Base-by-base conservation (phyloP, 92 coral and sea anemone species). In the Siderastrea siderea region DNA sequence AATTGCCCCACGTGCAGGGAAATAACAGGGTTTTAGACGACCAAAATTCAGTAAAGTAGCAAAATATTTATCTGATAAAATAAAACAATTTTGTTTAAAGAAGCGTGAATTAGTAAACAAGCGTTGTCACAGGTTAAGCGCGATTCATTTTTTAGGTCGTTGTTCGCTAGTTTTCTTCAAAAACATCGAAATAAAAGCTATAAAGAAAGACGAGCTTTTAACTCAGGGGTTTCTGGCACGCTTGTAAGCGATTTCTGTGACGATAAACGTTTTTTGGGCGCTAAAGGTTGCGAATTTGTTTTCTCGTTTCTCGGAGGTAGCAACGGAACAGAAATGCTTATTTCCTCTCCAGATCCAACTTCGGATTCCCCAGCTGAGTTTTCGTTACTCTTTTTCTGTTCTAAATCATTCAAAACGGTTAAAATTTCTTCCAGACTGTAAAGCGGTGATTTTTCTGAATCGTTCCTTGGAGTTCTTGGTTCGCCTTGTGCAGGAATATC, bases 361-460 rank as follows among this genome's bases (percentile, higher is more conserved):
- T 19, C 73, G 13, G 19, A 14, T 3, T 73, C 72, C 3, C 17
- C 80, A 73, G 80, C 17, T 13, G 44, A 3, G 52, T 54, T 81
- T 46, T 63, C 85, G 55, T 68, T 88, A 3, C 60, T 57, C 3
- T 47, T 47, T 47, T 62, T 81, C 68, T 82, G 78, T 14, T 83
- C 89, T 17, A 71, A 79, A 10, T 95, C 96, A 73, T 95, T 95
- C 79, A 91, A 75, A 10, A 88, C 91, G 3, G 96, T 57, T 65
- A 93, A 86, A 78, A 93, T 88, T 75, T 95, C 98, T 48, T 81
- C 88, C 5, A 92, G 88, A 52, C 83, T 86, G 80, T 95, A 86
- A 11, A 93, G 65, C 14, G 87, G 84, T 38, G 87, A 78, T 53
- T 80, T 84, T 71, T 89, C 95, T 7, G 91, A 92, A 43, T 93